Conservation (phyloP, 2,888 invertebrate genomes). For the Sipha maydis region DNA sequence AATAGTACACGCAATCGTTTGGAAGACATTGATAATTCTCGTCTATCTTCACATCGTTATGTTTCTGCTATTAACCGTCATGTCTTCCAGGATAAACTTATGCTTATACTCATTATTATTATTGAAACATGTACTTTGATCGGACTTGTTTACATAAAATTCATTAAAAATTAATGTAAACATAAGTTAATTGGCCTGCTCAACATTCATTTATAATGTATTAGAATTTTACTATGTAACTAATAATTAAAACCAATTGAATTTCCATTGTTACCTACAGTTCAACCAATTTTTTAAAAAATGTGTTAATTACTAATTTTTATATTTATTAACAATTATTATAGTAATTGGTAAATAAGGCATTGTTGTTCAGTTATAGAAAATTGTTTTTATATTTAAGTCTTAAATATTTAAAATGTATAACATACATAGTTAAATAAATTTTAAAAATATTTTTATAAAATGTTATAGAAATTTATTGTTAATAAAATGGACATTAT, state of each 20-base stretch:
- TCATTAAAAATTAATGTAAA: conserved; percentile 67
- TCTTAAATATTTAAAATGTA: neutral
- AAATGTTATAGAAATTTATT: neutral
- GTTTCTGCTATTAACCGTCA: conserved; percentile 76
- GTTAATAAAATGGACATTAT: neutral
- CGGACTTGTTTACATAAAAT: conserved; percentile 75
- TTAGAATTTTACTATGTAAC: neutral
- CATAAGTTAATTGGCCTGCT: neutral
- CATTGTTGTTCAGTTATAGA: neutral
- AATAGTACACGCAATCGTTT: conserved; percentile 75
- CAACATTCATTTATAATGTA: neutral
- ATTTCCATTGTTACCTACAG: neutral
- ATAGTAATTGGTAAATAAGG: neutral
- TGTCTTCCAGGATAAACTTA: conserved; percentile 80
- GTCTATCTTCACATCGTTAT: conserved; percentile 68
- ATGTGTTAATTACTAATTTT: no score
- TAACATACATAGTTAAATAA: neutral
- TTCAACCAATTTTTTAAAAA: neutral
- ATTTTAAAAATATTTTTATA: neutral
- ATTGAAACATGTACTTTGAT: conserved; percentile 76
- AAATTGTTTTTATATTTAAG: neutral
- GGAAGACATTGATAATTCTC: conserved; percentile 73
- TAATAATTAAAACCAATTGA: neutral
- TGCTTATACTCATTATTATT: conserved; percentile 78
- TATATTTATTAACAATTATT: no score